phyloP scores from a whole-genome alignment of 2,113 vertebrate species.

The Amphiprion ocellaris region DNA sequence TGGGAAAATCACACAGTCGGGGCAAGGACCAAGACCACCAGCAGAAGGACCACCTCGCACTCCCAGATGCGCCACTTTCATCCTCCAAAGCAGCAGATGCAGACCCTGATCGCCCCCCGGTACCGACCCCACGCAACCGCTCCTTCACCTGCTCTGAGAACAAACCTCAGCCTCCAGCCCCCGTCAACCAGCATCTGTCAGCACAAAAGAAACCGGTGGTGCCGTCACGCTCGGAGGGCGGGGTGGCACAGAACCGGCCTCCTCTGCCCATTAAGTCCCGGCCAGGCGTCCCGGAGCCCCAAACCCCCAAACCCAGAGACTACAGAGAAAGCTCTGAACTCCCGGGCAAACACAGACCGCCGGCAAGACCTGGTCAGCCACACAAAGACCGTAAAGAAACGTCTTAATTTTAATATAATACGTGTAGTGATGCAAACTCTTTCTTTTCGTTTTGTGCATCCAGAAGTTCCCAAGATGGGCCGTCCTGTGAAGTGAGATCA shows the following conservation, averaged over 20 bases:
- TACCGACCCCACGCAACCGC: conserved; percentile 87
- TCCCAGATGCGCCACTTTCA: conserved; percentile 71
- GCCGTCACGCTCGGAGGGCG: conserved; percentile 88
- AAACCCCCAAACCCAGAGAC: conserved; percentile 86
- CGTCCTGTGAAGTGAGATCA: conserved; percentile 77
- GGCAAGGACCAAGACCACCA: conserved; percentile 86
- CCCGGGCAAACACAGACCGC: conserved; percentile 81
- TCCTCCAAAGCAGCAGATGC: conserved; percentile 84
- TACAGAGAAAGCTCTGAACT: conserved; percentile 90
- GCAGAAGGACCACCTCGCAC: conserved; percentile 82
- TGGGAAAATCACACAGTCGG: conserved; percentile 71
- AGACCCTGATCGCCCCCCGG: conserved; percentile 80
- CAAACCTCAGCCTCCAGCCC: conserved; percentile 69
- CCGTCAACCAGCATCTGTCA: conserved; percentile 46
- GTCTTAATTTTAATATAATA: background rate
- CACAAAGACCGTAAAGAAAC: conserved; percentile 74
- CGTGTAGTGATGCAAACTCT: conserved; percentile 5
- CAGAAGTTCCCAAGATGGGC: conserved; percentile 74
- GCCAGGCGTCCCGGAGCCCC: conserved; percentile 84
- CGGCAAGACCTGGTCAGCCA: conserved; percentile 64
- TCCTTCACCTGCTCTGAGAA: conserved; percentile 90
- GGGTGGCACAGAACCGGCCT: conserved; percentile 79
- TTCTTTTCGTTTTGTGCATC: conserved; percentile 68
- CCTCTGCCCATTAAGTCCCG: conserved; percentile 90
- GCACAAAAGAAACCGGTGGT: conserved; percentile 87